Evolutionary conservation across 2,888 invertebrate genomes (phyloP).

Genomic region (Epinotia brunnichana): DNA sequence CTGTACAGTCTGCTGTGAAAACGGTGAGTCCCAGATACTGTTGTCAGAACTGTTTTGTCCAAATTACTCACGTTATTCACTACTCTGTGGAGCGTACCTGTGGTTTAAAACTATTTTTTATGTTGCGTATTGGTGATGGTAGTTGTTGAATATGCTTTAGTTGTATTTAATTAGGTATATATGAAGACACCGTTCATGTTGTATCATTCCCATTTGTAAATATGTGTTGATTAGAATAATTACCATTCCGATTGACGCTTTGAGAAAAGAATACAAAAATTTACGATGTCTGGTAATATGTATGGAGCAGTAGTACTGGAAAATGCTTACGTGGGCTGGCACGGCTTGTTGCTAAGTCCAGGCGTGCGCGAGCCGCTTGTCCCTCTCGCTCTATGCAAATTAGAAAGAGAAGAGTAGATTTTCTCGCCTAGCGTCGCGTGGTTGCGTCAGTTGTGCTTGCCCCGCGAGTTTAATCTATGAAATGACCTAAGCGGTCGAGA

Average conservation of each 20-base stretch:
- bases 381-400: too few relatives aligned
- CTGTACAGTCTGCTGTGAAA: constrained; percentile 96
- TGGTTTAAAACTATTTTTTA: background rate
- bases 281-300: background rate
- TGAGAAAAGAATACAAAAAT: background rate
- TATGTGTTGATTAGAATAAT: background rate
- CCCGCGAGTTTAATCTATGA: too few relatives aligned
- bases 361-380: too few relatives aligned
- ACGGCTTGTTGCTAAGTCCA: too few relatives aligned
- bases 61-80: constrained; percentile 51
- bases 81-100: constrained; percentile 64
- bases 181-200: background rate
- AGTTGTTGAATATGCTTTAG: constrained; percentile 47
- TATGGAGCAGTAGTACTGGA: background rate
- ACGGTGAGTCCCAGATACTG: constrained; percentile 88
- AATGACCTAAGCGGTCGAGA: too few relatives aligned
- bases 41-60: constrained; percentile 31
- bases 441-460: too few relatives aligned
- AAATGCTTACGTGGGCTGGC: background rate
- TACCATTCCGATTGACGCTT: background rate
- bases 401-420: too few relatives aligned
- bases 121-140: constrained; percentile 46
- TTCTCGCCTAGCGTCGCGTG: too few relatives aligned
- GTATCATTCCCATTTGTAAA: background rate
- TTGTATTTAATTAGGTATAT: constrained; percentile 45